Evolutionary conservation across 2,888 invertebrate species (phyloP).

Genomic region (Drosophila bunnanda): DNA sequence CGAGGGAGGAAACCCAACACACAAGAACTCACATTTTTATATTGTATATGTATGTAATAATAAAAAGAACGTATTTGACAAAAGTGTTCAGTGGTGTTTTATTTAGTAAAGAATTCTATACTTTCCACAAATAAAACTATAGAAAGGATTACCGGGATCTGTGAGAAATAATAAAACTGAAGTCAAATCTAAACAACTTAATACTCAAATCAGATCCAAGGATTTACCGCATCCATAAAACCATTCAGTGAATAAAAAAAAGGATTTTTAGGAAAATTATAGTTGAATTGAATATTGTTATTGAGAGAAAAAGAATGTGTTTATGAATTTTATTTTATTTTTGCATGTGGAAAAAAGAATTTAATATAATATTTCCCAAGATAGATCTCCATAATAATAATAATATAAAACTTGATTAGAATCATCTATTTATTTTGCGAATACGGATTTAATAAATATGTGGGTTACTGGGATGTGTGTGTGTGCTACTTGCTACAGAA

Average conservation of each 20-base stretch:
- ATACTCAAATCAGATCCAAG: neutral
- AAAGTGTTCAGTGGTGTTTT: constrained; percentile 54
- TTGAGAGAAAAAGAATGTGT: no score
- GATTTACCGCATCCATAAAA: neutral
- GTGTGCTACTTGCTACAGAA: constrained; percentile 32
- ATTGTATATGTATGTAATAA: constrained; percentile 66
- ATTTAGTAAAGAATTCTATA: neutral
- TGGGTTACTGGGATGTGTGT: constrained; percentile 31
- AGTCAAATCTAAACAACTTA: neutral
- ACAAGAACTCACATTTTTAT: constrained; percentile 64
- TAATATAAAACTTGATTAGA: constrained; percentile 50
- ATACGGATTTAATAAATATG: constrained; percentile 58
- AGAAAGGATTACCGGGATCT: neutral
- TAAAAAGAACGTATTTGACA: constrained; percentile 65
- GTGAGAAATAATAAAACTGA: neutral
- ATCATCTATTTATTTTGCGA: constrained; percentile 46
- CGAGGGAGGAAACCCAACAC: constrained; percentile 12
- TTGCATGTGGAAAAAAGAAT: no score
- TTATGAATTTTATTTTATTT: no score
- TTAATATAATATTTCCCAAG: no score
- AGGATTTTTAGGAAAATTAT: neutral
- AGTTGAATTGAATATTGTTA: no score
- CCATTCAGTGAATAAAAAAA: neutral
- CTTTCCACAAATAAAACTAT: neutral
- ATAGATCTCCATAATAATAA: no score